Evolutionary conservation across 53 echinoderm and acorn worm genomes (phyloP).

Genomic region (Arbacia lixula): DNA sequence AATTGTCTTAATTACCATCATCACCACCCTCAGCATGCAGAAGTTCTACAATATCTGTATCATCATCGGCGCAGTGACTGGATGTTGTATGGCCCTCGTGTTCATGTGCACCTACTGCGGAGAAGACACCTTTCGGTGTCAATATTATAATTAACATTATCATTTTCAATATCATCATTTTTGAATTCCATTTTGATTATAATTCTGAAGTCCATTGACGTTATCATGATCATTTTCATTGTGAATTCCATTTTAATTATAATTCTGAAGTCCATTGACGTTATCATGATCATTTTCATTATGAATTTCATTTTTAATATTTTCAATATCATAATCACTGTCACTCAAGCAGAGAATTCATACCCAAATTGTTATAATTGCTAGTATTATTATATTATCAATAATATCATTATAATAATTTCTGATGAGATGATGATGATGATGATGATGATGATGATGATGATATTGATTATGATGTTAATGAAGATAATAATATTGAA

Average conservation of each 20-base stretch:
- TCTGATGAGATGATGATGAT: background rate
- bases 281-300: background rate
- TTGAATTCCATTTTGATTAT: background rate
- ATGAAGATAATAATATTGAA: no score
- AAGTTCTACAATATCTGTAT: conserved; percentile 63
- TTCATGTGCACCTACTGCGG: conserved; percentile 71
- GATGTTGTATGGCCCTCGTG: conserved; percentile 47
- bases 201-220: background rate
- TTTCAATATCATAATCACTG: no score
- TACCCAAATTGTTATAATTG: no score
- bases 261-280: background rate
- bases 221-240: background rate
- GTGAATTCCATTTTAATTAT: background rate
- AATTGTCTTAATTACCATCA: background rate
- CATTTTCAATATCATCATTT: background rate
- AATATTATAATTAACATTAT: background rate
- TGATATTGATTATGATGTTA: no score
- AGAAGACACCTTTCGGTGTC: conserved; percentile 69
- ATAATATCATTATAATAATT: background rate
- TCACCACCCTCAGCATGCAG: conserved; percentile 57
- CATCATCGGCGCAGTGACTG: conserved; percentile 65
- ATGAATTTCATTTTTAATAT: no score
- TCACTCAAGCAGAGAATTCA: no score
- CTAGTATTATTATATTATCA: no score
- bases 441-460: background rate